phyloP scores from a whole-genome alignment of 2,797 vertebrate species.

The Hydrolagus colliei region DNA sequence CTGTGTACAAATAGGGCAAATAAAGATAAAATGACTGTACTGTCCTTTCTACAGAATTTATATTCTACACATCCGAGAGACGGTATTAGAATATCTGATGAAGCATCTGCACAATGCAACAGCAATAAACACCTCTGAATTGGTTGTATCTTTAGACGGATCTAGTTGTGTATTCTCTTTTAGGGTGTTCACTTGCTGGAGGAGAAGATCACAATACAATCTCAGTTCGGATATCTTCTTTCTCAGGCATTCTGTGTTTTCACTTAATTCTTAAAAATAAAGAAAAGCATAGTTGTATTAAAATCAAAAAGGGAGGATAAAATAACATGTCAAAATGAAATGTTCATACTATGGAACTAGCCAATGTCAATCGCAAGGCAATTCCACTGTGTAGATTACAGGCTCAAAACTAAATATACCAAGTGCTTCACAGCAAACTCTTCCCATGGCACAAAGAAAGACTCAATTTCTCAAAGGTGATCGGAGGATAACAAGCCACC shows the following conservation, averaged over 20 bases:
- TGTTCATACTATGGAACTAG: no score
- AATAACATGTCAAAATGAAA: no score
- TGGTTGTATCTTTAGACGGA: constrained; percentile 37
- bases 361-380: no score
- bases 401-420: no score
- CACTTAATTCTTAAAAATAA: constrained; percentile 74
- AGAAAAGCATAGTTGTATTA: constrained; percentile 21
- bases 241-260: constrained; percentile 88
- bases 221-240: constrained; percentile 96
- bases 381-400: no score
- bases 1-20: no score
- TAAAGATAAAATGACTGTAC: neutral
- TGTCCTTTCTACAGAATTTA: no score
- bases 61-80: neutral
- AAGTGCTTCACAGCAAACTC: no score
- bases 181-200: constrained; percentile 92
- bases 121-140: constrained; percentile 49
- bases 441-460: no score
- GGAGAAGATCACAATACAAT: constrained; percentile 94
- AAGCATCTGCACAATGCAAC: neutral
- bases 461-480: no score
- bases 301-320: no score
- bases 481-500: no score
- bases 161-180: constrained; percentile 65
- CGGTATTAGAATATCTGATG: neutral